Evolutionary conservation across 2,113 vertebrate genomes (phyloP), one percentile per base, ranked within the genome.

Genomic region (Triplophysa tibetana): DNA sequence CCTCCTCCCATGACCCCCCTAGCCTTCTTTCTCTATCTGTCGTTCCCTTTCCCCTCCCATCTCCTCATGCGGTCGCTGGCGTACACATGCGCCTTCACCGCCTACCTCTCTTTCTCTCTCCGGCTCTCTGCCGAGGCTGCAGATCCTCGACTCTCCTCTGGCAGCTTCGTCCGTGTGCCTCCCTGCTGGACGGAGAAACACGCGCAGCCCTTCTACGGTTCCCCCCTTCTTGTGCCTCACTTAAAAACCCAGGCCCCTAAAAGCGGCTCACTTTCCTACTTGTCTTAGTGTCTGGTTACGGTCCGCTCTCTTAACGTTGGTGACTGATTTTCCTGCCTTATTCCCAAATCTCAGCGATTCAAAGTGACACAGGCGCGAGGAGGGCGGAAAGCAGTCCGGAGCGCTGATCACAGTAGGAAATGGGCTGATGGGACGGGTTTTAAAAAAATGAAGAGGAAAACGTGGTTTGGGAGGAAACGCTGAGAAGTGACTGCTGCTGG

Each of bases 361-460:
- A 52, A 54, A 75, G 33, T 66, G 74, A 24, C 54, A 58, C n/a
- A 54, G 14, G 6, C 50, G 24, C 12, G n/a, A 54, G 17, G 45
- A 64, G 14, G 21, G 29, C 19, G 43, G 23, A 52, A 78, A 79
- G 58, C 58, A 63, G 41, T 63, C 45, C 60, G 24, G 81, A 81
- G 62, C 6, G 70, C 86, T 89, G 82, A 87, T 85, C 82, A 88
- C 82, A 88, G 78, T 86, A 86, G 82, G 52, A 86, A 81, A 86
- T 77, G 69, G 86, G 80, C 21, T 24, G 70, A 86, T 86, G 88
- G 74, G 87, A 85, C 83, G 74, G 85, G 76, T 81, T 82, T 78
- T 79, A 87, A 88, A 89, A 56, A 21, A 58, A 9, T 9, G 5
- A 83, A 87, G 88, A 90, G 86, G 85, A 91, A 87, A 89, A 86